Evolutionary conservation across 2,797 vertebrate genomes (phyloP).

Genomic region (Falco peregrinus): DNA sequence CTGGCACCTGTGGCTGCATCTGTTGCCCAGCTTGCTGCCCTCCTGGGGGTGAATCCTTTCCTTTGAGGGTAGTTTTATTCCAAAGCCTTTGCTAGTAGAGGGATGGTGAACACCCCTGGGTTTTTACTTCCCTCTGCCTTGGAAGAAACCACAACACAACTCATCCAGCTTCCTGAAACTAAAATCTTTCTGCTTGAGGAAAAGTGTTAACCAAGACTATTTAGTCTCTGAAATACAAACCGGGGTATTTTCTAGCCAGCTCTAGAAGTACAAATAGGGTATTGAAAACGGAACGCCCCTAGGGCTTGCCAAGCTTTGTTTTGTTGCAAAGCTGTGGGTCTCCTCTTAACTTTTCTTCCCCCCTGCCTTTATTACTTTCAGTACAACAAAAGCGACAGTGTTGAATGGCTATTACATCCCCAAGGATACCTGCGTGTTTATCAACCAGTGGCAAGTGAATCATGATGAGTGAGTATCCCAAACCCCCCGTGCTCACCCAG

Average conservation of each 20-base stretch:
- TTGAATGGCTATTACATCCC: conserved; percentile 91
- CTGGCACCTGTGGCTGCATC: neutral
- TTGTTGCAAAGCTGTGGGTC: rapidly evolving
- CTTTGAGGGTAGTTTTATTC: neutral
- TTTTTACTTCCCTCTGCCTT: neutral
- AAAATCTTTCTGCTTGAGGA: neutral
- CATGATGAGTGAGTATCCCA: conserved; percentile 88
- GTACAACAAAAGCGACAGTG: conserved; percentile 83
- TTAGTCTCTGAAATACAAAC: neutral
- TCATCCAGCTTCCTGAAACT: neutral
- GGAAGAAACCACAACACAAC: neutral
- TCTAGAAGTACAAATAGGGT: neutral
- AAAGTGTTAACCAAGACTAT: neutral
- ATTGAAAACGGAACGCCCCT: neutral
- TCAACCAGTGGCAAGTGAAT: conserved; percentile 98
- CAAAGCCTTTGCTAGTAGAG: neutral
- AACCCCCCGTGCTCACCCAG: rapidly evolving
- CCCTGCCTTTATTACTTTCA: conserved; percentile 49
- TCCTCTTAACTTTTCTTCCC: neutral
- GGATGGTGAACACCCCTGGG: neutral
- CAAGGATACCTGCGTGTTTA: conserved; percentile 88
- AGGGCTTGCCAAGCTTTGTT: neutral
- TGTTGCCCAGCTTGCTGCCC: neutral
- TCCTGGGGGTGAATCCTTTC: neutral
- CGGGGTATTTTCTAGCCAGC: neutral